phyloP scores from a whole-genome alignment of 2,888 invertebrate genomes.

The Zootermopsis nevadensis region DNA sequence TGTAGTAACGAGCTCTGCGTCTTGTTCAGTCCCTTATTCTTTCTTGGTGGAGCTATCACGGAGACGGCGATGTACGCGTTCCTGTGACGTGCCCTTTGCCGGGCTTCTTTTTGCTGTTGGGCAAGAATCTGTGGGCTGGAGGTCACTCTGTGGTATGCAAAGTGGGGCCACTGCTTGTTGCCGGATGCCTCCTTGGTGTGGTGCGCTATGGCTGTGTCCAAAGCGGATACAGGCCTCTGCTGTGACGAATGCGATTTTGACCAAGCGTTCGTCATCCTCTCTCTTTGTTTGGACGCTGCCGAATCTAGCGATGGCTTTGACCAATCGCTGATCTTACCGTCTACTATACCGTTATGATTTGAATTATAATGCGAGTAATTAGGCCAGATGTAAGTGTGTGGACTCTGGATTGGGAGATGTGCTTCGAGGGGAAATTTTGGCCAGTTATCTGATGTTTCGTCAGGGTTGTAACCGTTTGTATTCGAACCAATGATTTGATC shows the following conservation, averaged over 20 bases:
- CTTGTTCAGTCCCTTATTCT: constrained; percentile 35
- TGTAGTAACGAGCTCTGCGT: background rate
- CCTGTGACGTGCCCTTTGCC: constrained; percentile 47
- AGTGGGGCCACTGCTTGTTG: constrained; percentile 52
- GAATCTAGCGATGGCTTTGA: background rate
- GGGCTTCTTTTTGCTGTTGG: constrained; percentile 44
- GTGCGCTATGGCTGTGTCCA: constrained; percentile 29
- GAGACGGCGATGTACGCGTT: constrained; percentile 52
- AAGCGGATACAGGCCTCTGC: constrained; percentile 13
- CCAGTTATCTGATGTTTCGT: constrained; percentile 18
- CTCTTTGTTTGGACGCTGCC: background rate
- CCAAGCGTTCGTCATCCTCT: background rate
- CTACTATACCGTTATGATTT: background rate
- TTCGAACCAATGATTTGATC: background rate
- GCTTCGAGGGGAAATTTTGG: constrained; percentile 21
- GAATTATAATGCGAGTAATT: background rate
- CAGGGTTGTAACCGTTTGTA: constrained; percentile 1
- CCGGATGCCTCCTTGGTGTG: constrained; percentile 1
- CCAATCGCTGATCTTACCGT: background rate
- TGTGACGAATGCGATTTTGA: background rate
- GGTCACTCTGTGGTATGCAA: constrained; percentile 55
- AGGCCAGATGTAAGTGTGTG: constrained; percentile 19
- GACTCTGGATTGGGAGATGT: background rate
- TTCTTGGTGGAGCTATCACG: constrained; percentile 47
- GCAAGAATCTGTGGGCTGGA: constrained; percentile 51